Conservation (phyloP, 2,113 vertebrate species). For the Butorides virescens region DNA sequence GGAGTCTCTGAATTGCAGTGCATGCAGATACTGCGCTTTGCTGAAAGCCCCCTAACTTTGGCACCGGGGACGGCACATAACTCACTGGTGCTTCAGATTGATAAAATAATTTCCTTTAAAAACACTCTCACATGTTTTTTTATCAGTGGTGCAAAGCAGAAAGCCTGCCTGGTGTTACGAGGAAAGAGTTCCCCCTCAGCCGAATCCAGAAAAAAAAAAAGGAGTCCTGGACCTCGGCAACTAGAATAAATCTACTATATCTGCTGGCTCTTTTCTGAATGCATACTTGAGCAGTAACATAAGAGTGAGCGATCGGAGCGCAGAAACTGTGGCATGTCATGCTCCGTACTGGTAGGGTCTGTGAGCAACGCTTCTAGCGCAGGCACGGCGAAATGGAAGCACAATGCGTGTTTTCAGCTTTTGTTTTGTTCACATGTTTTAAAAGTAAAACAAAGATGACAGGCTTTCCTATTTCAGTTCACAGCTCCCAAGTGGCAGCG, state of each 20-base stretch:
- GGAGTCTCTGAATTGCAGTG: constrained; percentile 49
- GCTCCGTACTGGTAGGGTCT: neutral
- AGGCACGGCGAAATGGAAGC: neutral
- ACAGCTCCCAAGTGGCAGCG: neutral
- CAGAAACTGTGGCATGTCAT: constrained; percentile 11
- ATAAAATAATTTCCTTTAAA: constrained; percentile 66
- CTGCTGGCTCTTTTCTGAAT: constrained; percentile 47
- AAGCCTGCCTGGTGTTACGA: neutral
- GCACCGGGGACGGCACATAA: constrained; percentile 34
- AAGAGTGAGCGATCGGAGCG: neutral
- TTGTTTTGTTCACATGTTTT: neutral
- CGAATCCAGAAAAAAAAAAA: neutral
- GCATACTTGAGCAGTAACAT: constrained; percentile 63
- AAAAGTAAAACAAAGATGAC: neutral
- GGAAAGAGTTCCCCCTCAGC: neutral
- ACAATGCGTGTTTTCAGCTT: neutral
- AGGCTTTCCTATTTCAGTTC: neutral
- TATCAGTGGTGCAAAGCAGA: constrained; percentile 10
- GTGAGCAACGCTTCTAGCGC: neutral
- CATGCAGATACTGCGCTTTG: constrained; percentile 44
- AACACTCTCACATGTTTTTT: neutral
- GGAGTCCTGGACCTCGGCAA: neutral
- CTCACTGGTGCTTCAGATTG: constrained; percentile 38
- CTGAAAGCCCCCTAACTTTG: constrained; percentile 45
- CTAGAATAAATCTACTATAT: constrained; percentile 59